These are phyloP conservation scores for Meda fulgida DNA, from an alignment of 2,797 vertebrate genomes.

Conservation along the genomic window DNA sequence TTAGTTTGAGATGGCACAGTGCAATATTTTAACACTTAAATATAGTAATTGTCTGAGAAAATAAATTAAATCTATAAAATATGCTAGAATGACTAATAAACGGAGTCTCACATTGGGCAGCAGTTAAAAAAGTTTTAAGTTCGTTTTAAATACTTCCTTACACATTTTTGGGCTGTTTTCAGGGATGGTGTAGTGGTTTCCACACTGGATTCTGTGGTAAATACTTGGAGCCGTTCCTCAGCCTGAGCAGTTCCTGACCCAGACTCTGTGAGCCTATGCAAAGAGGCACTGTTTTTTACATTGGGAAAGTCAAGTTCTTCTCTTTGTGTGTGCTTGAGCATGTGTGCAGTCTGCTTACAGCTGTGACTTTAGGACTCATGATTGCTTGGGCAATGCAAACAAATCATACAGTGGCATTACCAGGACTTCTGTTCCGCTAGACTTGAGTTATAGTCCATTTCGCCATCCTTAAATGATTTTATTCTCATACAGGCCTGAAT, in stretches of 20 bases:
- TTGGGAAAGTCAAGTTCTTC: conserved; percentile 9
- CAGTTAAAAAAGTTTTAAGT: conserved; percentile 12
- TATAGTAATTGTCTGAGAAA: neutral
- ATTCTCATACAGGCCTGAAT: conserved; percentile 31
- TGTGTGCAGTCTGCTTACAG: conserved; percentile 23
- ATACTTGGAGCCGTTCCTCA: conserved; percentile 45
- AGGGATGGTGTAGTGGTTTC: conserved; percentile 40
- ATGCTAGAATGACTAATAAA: neutral
- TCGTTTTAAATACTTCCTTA: neutral
- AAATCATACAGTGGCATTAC: conserved; percentile 5
- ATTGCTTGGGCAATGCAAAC: conserved; percentile 8
- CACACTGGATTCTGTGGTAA: conserved; percentile 56
- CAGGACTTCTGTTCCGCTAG: neutral
- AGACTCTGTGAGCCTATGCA: conserved; percentile 18
- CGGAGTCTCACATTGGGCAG: neutral
- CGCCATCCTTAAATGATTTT: conserved; percentile 7
- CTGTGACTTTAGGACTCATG: conserved; percentile 17
- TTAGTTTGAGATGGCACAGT: neutral
- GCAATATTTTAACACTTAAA: neutral
- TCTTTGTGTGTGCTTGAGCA: conserved; percentile 13
- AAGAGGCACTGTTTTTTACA: conserved; percentile 35
- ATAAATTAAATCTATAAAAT: neutral
- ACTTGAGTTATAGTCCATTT: neutral
- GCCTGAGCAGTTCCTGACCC: conserved; percentile 48
- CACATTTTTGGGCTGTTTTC: conserved; percentile 13